Base-by-base conservation (phyloP, 2,113 vertebrate genomes). In the Cottus gobio region DNA sequence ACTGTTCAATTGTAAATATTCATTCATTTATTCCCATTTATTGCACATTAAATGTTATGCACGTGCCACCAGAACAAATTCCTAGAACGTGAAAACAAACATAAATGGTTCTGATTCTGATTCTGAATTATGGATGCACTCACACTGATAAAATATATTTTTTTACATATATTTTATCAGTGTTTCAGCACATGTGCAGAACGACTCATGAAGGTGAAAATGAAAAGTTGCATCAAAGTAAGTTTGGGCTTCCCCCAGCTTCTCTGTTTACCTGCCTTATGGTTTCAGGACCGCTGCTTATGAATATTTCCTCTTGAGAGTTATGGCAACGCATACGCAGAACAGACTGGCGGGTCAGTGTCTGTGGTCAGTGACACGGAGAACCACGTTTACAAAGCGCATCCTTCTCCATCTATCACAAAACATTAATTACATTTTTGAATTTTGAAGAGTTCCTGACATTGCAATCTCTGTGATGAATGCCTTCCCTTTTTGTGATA, bases 401-500 rank as follows among this genome's bases (percentile, higher is more conserved):
- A 39, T 63, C 60, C 28, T 36, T 80, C 56, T 72, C 74, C 46
- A 79, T 81, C 78, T 58, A 70, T 80, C 13, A 64, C 54, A 22
- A 16, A 57, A 37, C 58, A 73, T 76, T 56, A 42, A 64, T 76
- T 70, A 34, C 63, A 50, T 42, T 63, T 61, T 57, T 60, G 46
- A 22, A 71, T 80, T 34, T 30, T 79, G 42, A 82, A 28, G 36
- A 79, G 56, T 75, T 65, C 26, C 44, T 71, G 72, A 84, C 82
- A 85, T 66, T 54, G 24, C 72, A 83, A 57, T 75, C 71, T 79
- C 57, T 42, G 66, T 85, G 44, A 86, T 77, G 34, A 77, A 89
- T 81, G 68, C 15, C 54, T 74, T 61, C 52, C 52, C 36, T 80
- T 72, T 75, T 61, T 54, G 37, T 74, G 56, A 79, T 64, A 26